These are phyloP conservation scores for Morone saxatilis DNA, from an alignment of 2,113 vertebrate species.

Conservation along the genomic window DNA sequence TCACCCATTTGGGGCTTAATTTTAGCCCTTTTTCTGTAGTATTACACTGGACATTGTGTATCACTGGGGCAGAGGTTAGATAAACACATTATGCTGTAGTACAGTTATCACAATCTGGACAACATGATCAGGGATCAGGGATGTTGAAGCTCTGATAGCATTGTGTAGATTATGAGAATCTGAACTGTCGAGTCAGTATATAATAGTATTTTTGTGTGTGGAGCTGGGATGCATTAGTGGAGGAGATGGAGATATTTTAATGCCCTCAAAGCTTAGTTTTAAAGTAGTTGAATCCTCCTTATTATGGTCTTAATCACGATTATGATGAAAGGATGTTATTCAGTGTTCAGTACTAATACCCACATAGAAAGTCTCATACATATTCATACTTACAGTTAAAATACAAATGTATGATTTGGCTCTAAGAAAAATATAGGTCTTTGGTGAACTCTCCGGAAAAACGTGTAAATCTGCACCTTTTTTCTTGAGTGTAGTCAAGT, in stretches of 20 bases:
- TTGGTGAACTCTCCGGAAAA: background rate
- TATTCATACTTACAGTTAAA: background rate
- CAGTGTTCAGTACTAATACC: background rate
- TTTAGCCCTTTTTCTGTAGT: constrained; percentile 10
- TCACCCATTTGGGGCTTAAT: constrained; percentile 40
- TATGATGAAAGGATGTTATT: background rate
- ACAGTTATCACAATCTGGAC: constrained; percentile 42
- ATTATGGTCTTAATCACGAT: constrained; percentile 1
- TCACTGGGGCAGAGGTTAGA: constrained; percentile 34
- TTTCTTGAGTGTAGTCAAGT: background rate
- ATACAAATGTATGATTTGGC: background rate
- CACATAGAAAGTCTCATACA: background rate
- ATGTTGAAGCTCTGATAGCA: constrained; percentile 31
- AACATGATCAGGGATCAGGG: constrained; percentile 14
- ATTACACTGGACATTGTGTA: constrained; percentile 33
- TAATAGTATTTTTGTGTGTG: constrained; percentile 21
- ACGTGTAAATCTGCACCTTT: background rate
- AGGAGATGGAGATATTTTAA: constrained; percentile 6
- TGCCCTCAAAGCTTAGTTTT: constrained; percentile 12
- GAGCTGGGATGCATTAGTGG: constrained; percentile 33
- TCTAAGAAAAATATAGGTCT: background rate
- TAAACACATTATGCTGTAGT: constrained; percentile 26
- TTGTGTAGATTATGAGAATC: constrained; percentile 49
- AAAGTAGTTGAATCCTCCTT: constrained; percentile 26
- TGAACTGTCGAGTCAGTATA: constrained; percentile 11